Evolutionary conservation across 2,113 vertebrate species (phyloP).

Genomic region (Stegostoma tigrinum): DNA sequence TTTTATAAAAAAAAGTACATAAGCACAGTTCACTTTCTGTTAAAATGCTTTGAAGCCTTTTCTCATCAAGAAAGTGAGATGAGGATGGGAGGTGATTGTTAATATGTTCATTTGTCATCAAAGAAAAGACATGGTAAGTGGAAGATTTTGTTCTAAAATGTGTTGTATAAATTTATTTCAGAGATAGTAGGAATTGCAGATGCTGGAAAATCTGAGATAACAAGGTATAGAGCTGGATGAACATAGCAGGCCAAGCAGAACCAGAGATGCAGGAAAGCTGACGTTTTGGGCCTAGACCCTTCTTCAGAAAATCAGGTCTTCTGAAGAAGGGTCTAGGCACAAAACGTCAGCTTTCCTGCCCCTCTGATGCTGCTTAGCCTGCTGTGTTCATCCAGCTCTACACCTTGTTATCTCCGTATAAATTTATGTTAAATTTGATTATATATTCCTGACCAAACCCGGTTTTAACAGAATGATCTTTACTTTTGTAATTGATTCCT

Average conservation of each 20-base stretch:
- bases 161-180: too few relatives aligned
- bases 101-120: not conserved
- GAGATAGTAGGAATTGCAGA: too few relatives aligned
- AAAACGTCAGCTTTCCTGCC: too few relatives aligned
- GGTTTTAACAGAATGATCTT: not conserved
- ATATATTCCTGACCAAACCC: not conserved
- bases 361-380: too few relatives aligned
- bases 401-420: not conserved
- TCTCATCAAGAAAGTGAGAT: not conserved
- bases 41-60: not conserved
- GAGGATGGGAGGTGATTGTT: not conserved
- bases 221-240: too few relatives aligned
- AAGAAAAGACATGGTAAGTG: not conserved
- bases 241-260: too few relatives aligned
- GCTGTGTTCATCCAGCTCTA: too few relatives aligned
- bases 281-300: too few relatives aligned
- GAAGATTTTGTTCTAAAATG: not conserved
- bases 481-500: not conserved
- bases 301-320: too few relatives aligned
- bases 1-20: not conserved
- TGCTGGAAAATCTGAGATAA: too few relatives aligned
- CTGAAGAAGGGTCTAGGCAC: too few relatives aligned
- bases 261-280: too few relatives aligned
- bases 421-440: not conserved
- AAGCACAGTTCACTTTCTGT: not conserved